Conservation (phyloP, 2,113 vertebrate species). For the Crypturellus undulatus region DNA sequence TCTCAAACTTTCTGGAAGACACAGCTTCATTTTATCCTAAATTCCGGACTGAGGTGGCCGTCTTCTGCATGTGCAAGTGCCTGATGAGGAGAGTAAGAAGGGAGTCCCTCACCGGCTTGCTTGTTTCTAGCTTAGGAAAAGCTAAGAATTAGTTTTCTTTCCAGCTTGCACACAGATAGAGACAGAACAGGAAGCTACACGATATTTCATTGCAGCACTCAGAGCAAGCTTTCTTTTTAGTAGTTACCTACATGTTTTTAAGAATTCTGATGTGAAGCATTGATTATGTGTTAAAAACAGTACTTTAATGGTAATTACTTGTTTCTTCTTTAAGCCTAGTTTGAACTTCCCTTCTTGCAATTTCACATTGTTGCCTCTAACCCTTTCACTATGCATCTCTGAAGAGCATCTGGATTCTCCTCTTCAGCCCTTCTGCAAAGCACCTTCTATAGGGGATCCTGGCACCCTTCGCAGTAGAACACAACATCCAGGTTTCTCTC, state of each 20-base stretch:
- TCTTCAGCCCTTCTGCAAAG: background rate
- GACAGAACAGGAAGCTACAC: background rate
- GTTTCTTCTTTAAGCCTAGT: background rate
- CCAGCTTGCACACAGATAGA: background rate
- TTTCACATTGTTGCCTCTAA: background rate
- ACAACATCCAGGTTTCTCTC: background rate
- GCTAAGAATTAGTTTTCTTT: background rate
- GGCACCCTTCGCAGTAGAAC: background rate
- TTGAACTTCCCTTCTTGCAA: background rate
- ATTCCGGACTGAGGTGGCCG: no score
- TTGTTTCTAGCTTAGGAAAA: background rate
- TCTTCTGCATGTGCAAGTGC: no score
- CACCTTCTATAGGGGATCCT: background rate
- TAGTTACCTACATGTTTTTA: background rate
- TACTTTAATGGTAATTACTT: background rate
- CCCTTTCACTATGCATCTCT: background rate
- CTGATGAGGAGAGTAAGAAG: no score
- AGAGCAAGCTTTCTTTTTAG: background rate
- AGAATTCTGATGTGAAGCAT: background rate
- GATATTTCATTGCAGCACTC: background rate
- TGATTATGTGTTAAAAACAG: background rate
- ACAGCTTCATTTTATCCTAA: no score
- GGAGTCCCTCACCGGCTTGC: background rate
- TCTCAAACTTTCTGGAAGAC: no score
- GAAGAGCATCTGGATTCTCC: background rate